Evolutionary conservation across 2,113 vertebrate genomes (phyloP).

Genomic region (Bambusicola thoracicus): DNA sequence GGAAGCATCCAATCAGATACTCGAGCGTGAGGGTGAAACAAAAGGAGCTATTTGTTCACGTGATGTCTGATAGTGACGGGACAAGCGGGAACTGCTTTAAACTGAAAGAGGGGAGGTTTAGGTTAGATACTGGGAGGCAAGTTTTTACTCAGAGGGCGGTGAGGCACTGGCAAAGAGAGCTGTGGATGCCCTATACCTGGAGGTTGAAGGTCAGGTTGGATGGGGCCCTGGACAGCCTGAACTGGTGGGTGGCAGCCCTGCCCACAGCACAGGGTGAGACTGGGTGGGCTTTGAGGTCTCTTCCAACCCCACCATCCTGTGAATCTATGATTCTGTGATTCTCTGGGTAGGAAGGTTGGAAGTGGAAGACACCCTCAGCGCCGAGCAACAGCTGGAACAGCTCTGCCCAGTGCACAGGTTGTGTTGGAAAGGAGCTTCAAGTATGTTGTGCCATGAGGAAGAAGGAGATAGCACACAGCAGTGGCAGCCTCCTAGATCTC

Average conservation of each 20-base stretch:
- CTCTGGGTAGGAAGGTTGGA: background rate
- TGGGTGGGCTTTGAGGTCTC: background rate
- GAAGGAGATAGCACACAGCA: background rate
- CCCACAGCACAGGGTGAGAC: background rate
- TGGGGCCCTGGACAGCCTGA: background rate
- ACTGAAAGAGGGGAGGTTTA: background rate
- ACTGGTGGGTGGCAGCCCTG: too few relatives aligned
- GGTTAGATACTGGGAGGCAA: background rate
- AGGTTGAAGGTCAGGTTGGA: background rate
- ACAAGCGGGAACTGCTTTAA: background rate
- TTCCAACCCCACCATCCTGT: background rate
- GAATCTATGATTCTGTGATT: background rate
- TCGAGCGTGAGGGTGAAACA: background rate
- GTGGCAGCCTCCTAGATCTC: background rate
- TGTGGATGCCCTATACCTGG: background rate
- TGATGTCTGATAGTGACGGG: accelerated
- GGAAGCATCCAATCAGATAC: background rate
- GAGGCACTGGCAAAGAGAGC: background rate
- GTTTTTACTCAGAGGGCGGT: background rate
- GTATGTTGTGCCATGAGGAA: background rate
- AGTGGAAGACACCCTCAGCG: background rate
- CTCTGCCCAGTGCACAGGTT: background rate
- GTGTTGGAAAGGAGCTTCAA: background rate
- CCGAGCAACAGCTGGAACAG: accelerated
- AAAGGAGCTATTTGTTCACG: background rate